Percentiles rank a stretch among this genome's conserved stretches.
phyloP scores from a whole-genome alignment of 2,888 invertebrate genomes.

The Scaptodrosophila latifasciaeformis region DNA sequence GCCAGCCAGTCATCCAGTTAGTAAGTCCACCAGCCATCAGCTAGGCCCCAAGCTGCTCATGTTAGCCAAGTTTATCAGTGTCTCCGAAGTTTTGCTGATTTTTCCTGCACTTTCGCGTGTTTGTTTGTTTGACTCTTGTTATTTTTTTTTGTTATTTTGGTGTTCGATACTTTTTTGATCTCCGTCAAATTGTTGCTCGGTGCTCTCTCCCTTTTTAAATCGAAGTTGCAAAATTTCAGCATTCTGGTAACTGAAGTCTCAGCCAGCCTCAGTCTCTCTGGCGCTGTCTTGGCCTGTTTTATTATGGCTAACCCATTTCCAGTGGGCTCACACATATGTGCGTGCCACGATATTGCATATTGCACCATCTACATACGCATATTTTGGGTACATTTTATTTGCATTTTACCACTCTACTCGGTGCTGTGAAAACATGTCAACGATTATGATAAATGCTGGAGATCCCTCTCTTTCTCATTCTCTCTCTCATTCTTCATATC shows the following conservation, averaged over 20 bases:
- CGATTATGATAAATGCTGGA: background rate
- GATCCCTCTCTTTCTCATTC: background rate
- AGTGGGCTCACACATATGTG: background rate
- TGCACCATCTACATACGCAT: background rate
- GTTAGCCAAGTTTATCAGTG: conserved; percentile 26
- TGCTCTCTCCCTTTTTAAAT: conserved; percentile 11
- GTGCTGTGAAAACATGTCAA: too few species aligned
- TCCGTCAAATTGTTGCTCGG: conserved; percentile 14
- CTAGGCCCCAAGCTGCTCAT: conserved; percentile 9
- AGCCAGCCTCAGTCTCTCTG: background rate
- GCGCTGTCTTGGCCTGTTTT: background rate
- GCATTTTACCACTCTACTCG: too few species aligned
- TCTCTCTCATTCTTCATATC: conserved; percentile 2
- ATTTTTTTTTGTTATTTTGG: too few species aligned
- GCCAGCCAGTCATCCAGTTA: conserved; percentile 20
- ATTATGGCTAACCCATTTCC: too few species aligned
- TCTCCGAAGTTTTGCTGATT: conserved; percentile 5
- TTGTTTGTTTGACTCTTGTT: conserved; percentile 10
- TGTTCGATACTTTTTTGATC: conserved; percentile 26
- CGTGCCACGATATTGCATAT: background rate
- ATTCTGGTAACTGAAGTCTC: background rate
- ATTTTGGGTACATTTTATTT: background rate
- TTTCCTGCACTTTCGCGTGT: conserved; percentile 21
- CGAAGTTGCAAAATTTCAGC: background rate
- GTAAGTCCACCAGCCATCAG: conserved; percentile 25